Base-by-base conservation (phyloP, 2,113 vertebrate genomes). In the Thamnaconus septentrionalis region DNA sequence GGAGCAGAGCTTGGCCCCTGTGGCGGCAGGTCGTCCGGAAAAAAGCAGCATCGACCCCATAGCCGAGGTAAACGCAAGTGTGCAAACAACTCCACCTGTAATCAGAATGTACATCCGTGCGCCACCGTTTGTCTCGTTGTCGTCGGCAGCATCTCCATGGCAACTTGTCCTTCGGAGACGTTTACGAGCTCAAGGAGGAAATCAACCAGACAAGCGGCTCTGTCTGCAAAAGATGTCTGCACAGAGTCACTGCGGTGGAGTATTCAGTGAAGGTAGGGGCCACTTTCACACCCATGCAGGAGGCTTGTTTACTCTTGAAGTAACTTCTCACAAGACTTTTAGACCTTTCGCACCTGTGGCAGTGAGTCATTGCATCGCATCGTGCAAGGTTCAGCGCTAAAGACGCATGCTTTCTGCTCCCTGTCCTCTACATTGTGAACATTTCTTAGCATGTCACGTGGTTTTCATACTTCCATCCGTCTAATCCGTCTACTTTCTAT, bases 181-280 rank as follows among this genome's bases (percentile, higher is more conserved):
- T 94, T 68, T 98, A 98, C 0, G 95, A 98, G 80, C 82, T 97
- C 75, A 96, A 94, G 77, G 97, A 98, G 75, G 97, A 98, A 78
- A 89, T 97, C 6, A 93, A 93, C 42, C 88, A 94, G 66, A 93
- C 95, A 3, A 92, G 92, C 41, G 94, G 93, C 46, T 96, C 93
- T 0, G 91, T 97, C 67, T 93, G 93, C 87, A 96, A 90, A 78
- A 93, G 94, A 8, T 98, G 97, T 8, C 85, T 96, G 51, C 96
- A 98, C 67, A 95, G 94, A 84, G 88, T 95, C 6, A 98, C 95
- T 0, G 93, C 93, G 39, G 87, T 96, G 0, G 97, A 98, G 75
- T 98, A 95, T 56, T 95, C 95, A 1, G 96, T 97, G 44, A 98
- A 98, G 93, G 97, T 98, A 90, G 18, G 18, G 18, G 6, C 2